These are phyloP conservation scores for Dicaeum eximium DNA, from an alignment of 2,113 vertebrate genomes.

Conservation along the genomic window DNA sequence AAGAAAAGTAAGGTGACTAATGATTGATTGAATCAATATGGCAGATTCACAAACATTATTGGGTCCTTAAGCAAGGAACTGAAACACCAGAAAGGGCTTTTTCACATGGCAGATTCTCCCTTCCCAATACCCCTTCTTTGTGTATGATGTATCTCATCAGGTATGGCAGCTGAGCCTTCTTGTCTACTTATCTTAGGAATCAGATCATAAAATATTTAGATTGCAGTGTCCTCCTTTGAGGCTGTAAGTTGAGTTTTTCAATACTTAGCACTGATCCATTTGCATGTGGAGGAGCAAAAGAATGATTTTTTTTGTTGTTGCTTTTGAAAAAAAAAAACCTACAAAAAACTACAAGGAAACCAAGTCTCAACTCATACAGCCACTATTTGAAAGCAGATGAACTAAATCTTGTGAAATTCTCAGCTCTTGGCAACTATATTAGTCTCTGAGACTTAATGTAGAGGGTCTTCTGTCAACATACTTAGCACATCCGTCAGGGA, in stretches of 20 bases:
- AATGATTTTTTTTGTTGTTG: neutral
- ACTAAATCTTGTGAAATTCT: conserved; percentile 24
- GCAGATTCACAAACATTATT: neutral
- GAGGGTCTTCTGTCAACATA: conserved; percentile 29
- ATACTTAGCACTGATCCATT: neutral
- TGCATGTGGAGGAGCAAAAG: neutral
- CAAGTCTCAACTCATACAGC: neutral
- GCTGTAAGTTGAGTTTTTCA: neutral
- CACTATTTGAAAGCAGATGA: conserved; percentile 27
- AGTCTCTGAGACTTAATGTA: neutral
- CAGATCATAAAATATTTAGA: neutral
- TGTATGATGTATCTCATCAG: neutral
- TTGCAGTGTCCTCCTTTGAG: neutral
- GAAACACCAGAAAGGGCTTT: neutral
- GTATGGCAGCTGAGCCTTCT: neutral
- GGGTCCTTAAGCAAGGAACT: neutral
- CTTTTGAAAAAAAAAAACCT: neutral
- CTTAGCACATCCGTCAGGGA: neutral
- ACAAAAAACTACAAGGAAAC: neutral
- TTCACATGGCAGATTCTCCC: neutral
- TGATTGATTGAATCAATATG: neutral
- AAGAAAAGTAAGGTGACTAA: neutral
- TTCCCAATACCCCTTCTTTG: neutral
- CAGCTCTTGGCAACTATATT: conserved; percentile 4
- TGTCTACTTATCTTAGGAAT: neutral